phyloP scores from a whole-genome alignment of 2,113 vertebrate species.

The Cryptoleucopteryx plumbea region DNA sequence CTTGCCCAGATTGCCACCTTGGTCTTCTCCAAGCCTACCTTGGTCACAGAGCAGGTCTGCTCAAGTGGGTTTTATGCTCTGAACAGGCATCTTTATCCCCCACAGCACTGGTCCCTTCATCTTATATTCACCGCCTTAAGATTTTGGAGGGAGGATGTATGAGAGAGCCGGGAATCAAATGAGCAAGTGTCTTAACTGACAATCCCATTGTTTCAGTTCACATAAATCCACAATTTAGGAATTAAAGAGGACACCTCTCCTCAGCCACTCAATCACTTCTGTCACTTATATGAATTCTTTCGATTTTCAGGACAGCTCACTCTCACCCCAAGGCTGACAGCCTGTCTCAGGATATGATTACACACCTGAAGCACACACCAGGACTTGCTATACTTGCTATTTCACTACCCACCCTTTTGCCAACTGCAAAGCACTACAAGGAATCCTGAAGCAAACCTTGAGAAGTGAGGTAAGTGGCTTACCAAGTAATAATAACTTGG shows the following conservation, averaged over 20 bases:
- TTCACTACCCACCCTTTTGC: neutral
- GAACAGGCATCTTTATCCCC: neutral
- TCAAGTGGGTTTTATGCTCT: neutral
- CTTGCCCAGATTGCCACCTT: neutral
- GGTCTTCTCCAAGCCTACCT: neutral
- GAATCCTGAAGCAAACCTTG: neutral
- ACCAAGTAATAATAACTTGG: neutral
- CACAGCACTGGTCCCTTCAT: neutral
- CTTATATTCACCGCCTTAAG: neutral
- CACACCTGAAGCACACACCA: neutral
- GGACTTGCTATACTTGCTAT: neutral
- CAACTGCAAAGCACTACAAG: neutral
- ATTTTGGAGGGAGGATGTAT: neutral
- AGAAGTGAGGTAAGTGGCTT: neutral
- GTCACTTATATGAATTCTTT: neutral
- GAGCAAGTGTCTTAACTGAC: neutral
- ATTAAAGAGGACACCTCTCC: neutral
- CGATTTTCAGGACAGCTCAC: neutral
- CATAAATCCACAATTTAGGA: neutral
- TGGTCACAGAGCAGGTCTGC: neutral
- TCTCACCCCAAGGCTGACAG: neutral
- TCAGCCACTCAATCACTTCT: neutral
- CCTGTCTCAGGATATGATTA: neutral
- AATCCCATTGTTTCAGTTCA: neutral
- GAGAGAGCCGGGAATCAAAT: neutral